phyloP scores from a whole-genome alignment of 2,113 vertebrate species.

The Equus quagga region DNA sequence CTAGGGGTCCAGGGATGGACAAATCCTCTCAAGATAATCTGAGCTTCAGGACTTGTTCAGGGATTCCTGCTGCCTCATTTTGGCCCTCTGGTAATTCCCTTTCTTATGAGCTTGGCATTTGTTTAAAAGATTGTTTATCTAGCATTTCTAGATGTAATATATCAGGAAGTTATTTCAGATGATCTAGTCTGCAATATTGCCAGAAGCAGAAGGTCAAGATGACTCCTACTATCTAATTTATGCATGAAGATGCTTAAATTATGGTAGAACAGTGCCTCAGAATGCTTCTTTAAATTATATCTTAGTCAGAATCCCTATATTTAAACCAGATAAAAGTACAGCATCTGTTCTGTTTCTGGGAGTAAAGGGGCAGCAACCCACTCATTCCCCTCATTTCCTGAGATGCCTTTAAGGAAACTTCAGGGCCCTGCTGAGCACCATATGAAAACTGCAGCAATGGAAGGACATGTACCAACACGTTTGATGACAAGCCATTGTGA shows the following conservation, averaged over 20 bases:
- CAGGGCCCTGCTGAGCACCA: background rate
- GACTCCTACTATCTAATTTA: background rate
- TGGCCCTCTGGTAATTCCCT: background rate
- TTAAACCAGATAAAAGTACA: background rate
- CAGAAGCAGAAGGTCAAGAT: background rate
- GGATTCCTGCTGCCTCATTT: background rate
- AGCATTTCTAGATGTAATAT: background rate
- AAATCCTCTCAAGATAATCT: background rate
- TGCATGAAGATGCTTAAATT: background rate
- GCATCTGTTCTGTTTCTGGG: background rate
- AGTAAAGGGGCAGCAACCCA: background rate
- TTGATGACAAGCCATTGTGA: background rate
- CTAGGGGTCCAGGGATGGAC: background rate
- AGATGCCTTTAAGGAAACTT: background rate
- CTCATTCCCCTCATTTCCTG: background rate
- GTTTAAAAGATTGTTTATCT: background rate
- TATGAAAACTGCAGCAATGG: background rate
- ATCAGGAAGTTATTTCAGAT: background rate
- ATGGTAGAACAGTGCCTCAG: background rate
- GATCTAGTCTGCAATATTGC: background rate
- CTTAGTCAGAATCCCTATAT: slow-evolving; percentile 6
- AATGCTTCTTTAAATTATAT: background rate
- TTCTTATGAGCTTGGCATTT: background rate
- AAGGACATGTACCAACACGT: background rate
- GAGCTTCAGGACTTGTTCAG: background rate